Evolutionary conservation across 2,888 invertebrate genomes (phyloP).

Genomic region (Atrina japonica): DNA sequence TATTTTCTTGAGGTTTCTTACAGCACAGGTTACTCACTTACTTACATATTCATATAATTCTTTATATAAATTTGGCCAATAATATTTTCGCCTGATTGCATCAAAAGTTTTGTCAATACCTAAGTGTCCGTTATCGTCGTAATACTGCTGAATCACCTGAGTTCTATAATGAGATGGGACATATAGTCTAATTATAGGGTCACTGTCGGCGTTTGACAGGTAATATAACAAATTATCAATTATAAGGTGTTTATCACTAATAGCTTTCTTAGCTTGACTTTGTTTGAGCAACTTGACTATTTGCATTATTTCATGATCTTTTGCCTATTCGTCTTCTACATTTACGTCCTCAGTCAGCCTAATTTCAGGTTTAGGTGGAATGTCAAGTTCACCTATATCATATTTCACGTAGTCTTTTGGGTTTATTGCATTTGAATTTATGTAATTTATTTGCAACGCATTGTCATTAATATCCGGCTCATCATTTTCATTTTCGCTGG

Average conservation of each 20-base stretch:
- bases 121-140: slow-evolving; percentile 40
- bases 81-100: slow-evolving; percentile 37
- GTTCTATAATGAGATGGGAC: slow-evolving; percentile 19
- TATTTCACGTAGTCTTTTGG: slow-evolving; percentile 26
- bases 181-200: slow-evolving; percentile 27
- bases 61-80: slow-evolving; percentile 47
- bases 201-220: slow-evolving; percentile 27
- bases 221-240: slow-evolving; percentile 34
- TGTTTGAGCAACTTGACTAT: slow-evolving; percentile 1
- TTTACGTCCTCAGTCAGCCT: slow-evolving; percentile 7
- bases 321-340: slow-evolving; percentile 27
- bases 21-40: slow-evolving; percentile 36
- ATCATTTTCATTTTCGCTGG: not conserved
- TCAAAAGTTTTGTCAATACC: slow-evolving; percentile 43
- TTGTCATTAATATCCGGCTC: slow-evolving; percentile 40
- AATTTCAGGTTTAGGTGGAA: not conserved
- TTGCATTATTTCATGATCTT: slow-evolving; percentile 14
- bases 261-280: slow-evolving; percentile 16
- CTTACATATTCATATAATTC: slow-evolving; percentile 35
- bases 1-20: slow-evolving; percentile 19
- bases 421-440: slow-evolving; percentile 45
- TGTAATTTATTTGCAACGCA: too few relatives aligned
- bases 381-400: slow-evolving; percentile 4
- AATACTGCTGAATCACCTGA: slow-evolving; percentile 30
- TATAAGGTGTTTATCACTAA: slow-evolving; percentile 9